Evolutionary conservation across 2,113 vertebrate genomes (phyloP), one percentile per base, ranked within the genome.

Genomic region (Rhodinocichla rosea): DNA sequence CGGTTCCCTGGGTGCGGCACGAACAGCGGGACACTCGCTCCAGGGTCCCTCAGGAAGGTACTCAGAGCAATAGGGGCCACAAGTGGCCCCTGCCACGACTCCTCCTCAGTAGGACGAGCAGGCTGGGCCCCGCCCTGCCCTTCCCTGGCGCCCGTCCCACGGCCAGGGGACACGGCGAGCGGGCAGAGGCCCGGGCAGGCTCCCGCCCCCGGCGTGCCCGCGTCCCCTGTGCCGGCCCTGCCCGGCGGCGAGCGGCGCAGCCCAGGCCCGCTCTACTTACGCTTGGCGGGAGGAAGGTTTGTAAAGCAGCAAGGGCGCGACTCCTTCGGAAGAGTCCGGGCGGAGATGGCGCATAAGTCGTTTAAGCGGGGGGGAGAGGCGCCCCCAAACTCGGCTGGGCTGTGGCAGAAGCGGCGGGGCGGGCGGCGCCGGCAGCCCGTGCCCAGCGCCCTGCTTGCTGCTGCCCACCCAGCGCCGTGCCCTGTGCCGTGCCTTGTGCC

Each of bases 221-320:
- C 28, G 35, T 39, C 24, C 70, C 18, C 24, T 2, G 39, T 5
- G 33, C 52, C 16, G 18, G 21, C 56, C n/a, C 16, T 10, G 69
- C 44, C 68, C 6, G 13, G 23, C 2, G 65, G 49, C 35, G 9
- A 8, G 71, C 33, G 55, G 67, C 40, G 13, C 62, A 11, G 82
- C 68, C 22, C 75, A 3, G 37, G 33, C 23, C 9, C 55, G 33
- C 75, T 57, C 39, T 90, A 95, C 95, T 93, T 82, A 95, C 90
- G 82, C 91, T 49, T 74, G 28, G 76, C 79, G 26, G 83, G 28
- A 85, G 37, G 56, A 59, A 55, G 68, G 78, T 93, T 42, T 68
- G 35, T 32, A 70, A 57, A 74, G 87, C 12, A 39, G 56, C 82
- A 22, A 67, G 70, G 67, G 55, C n/a, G 57, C 53, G 42, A 24